phyloP scores from a whole-genome alignment of 2,888 invertebrate genomes.

The Epinotia bilunana region DNA sequence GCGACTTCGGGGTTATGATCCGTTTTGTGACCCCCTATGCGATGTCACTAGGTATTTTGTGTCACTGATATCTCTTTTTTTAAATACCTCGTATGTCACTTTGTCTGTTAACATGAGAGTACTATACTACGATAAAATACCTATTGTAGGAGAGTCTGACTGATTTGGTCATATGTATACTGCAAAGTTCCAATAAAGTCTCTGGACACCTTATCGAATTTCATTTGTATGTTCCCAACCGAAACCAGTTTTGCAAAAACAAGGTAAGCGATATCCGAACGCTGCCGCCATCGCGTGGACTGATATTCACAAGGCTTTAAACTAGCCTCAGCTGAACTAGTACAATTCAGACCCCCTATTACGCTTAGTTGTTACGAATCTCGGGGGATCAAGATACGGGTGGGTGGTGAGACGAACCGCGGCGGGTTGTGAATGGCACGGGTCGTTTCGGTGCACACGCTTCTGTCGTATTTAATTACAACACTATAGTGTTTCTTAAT shows the following conservation, averaged over 20 bases:
- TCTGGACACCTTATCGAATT: neutral
- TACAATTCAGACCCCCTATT: neutral
- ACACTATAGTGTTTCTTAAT: conserved; percentile 65
- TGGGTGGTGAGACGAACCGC: neutral
- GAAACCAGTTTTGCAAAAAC: conserved; percentile 13
- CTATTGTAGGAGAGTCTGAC: too few relatives aligned
- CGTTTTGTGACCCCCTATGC: too few relatives aligned
- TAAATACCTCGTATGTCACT: too few relatives aligned
- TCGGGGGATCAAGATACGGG: neutral
- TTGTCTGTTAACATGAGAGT: too few relatives aligned
- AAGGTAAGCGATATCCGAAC: neutral
- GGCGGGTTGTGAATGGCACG: neutral
- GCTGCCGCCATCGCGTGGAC: neutral
- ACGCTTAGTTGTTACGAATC: neutral
- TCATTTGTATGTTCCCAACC: neutral
- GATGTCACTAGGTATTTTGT: too few relatives aligned
- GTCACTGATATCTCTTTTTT: too few relatives aligned
- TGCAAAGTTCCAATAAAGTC: neutral
- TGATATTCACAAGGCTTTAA: neutral
- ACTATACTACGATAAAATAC: too few relatives aligned
- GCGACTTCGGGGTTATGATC: too few relatives aligned
- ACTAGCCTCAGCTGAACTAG: neutral
- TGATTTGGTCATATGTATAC: neutral
- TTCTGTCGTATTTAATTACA: conserved; percentile 59
- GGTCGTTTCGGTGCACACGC: conserved; percentile 38